Percentiles rank a stretch among this genome's conserved stretches.
Conservation (phyloP, 2,113 vertebrate species). For the Podilymbus podiceps region DNA sequence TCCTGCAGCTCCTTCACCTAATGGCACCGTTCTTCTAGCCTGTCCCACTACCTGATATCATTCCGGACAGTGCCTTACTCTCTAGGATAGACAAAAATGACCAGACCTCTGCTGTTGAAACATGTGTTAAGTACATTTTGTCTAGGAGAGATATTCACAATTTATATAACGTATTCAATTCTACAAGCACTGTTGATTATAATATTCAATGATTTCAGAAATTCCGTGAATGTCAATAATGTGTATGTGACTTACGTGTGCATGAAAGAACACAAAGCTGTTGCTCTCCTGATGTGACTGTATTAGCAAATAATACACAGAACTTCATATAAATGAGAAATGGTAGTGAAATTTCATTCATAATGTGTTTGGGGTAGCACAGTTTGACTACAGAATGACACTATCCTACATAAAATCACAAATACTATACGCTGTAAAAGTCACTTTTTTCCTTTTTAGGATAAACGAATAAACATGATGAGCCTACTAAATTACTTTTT, state of each 20-base stretch:
- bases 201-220: neutral
- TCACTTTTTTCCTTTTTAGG: neutral
- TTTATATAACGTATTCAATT: neutral
- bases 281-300: neutral
- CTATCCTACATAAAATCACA: neutral
- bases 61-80: neutral
- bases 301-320: neutral
- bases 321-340: neutral
- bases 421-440: neutral
- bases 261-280: neutral
- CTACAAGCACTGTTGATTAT: neutral
- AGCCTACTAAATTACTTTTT: neutral
- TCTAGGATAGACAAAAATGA: neutral
- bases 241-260: rapidly evolving
- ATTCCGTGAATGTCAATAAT: neutral
- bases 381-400: neutral
- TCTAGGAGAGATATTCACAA: neutral
- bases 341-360: neutral
- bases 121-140: neutral
- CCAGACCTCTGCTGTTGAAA: neutral
- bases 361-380: neutral
- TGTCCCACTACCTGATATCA: neutral
- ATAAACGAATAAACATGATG: neutral
- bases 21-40: neutral
- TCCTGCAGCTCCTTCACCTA: neutral